These are phyloP conservation scores for Sphenodon punctatus DNA, from an alignment of 2,797 vertebrate species.

Conservation along the genomic window DNA sequence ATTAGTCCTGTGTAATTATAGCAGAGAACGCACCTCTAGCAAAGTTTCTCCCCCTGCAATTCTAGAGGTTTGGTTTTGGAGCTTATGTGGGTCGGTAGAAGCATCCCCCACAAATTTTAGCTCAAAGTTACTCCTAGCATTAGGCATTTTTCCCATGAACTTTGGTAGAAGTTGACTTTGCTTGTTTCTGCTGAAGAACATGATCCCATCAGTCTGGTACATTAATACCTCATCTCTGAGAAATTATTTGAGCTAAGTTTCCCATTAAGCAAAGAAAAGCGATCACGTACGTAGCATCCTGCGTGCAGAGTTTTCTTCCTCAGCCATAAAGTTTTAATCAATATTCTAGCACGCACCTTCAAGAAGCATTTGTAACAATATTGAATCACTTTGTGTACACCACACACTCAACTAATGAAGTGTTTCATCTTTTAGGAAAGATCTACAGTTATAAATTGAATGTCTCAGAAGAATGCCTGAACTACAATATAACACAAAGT, in stretches of 20 bases:
- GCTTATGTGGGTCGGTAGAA: no score
- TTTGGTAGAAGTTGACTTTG: background rate
- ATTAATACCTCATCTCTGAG: background rate
- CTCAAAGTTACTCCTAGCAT: no score
- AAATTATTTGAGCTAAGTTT: background rate
- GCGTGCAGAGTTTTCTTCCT: background rate
- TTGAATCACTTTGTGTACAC: background rate
- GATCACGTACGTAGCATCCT: background rate
- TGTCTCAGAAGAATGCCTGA: background rate
- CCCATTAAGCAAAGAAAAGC: background rate
- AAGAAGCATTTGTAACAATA: background rate
- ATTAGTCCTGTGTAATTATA: no score
- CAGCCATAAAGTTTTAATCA: background rate
- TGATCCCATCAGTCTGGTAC: background rate
- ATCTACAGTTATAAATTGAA: background rate
- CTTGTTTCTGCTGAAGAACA: background rate
- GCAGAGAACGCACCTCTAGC: no score
- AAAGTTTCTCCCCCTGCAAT: no score
- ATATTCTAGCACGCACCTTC: background rate
- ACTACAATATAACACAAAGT: background rate
- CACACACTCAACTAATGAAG: background rate
- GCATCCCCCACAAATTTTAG: no score
- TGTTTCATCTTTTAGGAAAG: background rate
- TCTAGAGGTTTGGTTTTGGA: no score
- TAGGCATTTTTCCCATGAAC: background rate